phyloP scores from a whole-genome alignment of 2,113 vertebrate species.

The Jaculus jaculus region DNA sequence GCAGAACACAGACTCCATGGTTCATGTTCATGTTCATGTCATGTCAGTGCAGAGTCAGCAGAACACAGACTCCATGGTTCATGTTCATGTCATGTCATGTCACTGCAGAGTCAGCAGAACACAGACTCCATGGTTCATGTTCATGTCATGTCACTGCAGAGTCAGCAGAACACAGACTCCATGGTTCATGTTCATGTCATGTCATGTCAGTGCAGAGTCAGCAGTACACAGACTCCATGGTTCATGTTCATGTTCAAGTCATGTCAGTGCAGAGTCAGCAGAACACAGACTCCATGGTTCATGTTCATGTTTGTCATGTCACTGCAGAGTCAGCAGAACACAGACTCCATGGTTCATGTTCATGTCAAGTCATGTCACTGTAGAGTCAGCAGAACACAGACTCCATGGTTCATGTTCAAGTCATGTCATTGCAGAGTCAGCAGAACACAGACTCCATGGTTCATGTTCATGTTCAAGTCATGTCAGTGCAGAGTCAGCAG shows the following conservation, averaged over 20 bases:
- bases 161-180: conserved; percentile 27
- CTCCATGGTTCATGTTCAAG: neutral
- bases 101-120: conserved; percentile 30
- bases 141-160: neutral
- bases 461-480: conserved; percentile 44
- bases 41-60: conserved; percentile 12
- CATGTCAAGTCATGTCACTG: neutral
- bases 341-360: conserved; percentile 42
- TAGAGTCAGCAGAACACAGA: conserved; percentile 31
- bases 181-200: conserved; percentile 36
- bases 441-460: conserved; percentile 38
- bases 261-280: conserved; percentile 9
- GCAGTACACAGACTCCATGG: conserved; percentile 29
- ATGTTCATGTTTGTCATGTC: neutral
- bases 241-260: neutral
- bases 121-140: conserved; percentile 45
- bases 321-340: conserved; percentile 33
- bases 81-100: neutral
- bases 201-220: conserved; percentile 13
- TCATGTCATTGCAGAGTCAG: conserved; percentile 50
- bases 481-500: conserved; percentile 17
- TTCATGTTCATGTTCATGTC: conserved; percentile 51
- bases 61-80: conserved; percentile 51
- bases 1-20: conserved; percentile 33
- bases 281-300: conserved; percentile 52